Evolutionary conservation across 2,797 vertebrate species (phyloP).

Genomic region (Pristis pectinata): DNA sequence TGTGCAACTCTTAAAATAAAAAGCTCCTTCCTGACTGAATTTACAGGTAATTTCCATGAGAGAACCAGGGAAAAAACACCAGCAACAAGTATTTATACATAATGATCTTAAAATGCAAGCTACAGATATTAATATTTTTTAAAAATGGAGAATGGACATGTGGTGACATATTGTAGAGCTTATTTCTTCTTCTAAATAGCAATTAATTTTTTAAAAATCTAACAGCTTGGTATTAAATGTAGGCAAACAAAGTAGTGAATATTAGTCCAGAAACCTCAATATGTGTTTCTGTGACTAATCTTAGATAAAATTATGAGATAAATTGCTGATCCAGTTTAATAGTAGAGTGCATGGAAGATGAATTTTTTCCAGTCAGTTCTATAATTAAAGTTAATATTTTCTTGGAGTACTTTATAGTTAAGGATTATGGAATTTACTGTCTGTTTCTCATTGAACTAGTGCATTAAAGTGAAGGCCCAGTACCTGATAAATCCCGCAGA

Average conservation of each 20-base stretch:
- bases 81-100: no score
- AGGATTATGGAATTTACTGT: background rate
- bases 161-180: rapidly evolving
- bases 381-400: background rate
- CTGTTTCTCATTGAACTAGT: background rate
- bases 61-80: no score
- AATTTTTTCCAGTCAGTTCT: background rate
- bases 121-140: background rate
- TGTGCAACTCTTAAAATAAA: no score
- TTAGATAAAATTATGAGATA: background rate
- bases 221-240: background rate
- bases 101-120: background rate
- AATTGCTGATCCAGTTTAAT: background rate
- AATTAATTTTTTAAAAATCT: background rate
- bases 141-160: no score
- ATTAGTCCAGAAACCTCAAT: background rate
- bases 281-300: background rate
- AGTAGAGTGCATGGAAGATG: no score
- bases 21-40: no score
- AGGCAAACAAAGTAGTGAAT: background rate
- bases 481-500: background rate
- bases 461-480: background rate
- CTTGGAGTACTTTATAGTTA: background rate
- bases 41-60: no score
- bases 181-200: background rate